Base-by-base conservation (phyloP, 2,113 vertebrate species). In the Potamarius usumacintae region DNA sequence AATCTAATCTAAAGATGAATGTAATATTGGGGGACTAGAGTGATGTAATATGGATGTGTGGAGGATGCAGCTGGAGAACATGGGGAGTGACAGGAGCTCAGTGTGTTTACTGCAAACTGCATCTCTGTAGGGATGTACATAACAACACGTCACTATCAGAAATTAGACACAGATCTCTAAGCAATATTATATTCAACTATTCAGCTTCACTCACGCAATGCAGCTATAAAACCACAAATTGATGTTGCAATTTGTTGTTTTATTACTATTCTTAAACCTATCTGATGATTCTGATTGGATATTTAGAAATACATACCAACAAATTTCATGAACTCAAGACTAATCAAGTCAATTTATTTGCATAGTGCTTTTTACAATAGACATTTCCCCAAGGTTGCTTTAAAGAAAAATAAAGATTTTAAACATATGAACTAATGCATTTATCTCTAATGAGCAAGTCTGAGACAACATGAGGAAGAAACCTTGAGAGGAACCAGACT, bases 41-140 rank as follows among this genome's bases (percentile, higher is more conserved):
- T 86, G 82, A 86, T 48, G 85, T 86, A 79, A 81, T 74, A 57
- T 12, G 53, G 63, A 34, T 74, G 79, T 69, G 42, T 81, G 48
- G 53, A 27, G 67, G 18, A 78, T 79, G 74, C 52, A 67, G 82
- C 76, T 89, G 71, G 77, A 82, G 81, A 85, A 27, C 77, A 50
- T 27, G 74, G 60, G 77, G 72, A 76, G 76, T 69, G 85, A 58
- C 22, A 82, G 82, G 55, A 87, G 63, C 76, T 58, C 52, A 87
- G 79, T 81, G 82, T 27, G 74, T 71, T 84, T 81, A 82, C 69
- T 22, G 34, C 82, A 71, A 60, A 58, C 85, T 85, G 34, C 60
- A 34, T 86, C 81, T 81, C 78, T 81, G 52, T 71, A 80, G 27
- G 34, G 50, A 79, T 57, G n/a, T 57, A 34, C 30, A 69, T 69